Evolutionary conservation across 2,797 vertebrate species (phyloP), one percentile per base, ranked within the genome.

Genomic region (Erethizon dorsatum): DNA sequence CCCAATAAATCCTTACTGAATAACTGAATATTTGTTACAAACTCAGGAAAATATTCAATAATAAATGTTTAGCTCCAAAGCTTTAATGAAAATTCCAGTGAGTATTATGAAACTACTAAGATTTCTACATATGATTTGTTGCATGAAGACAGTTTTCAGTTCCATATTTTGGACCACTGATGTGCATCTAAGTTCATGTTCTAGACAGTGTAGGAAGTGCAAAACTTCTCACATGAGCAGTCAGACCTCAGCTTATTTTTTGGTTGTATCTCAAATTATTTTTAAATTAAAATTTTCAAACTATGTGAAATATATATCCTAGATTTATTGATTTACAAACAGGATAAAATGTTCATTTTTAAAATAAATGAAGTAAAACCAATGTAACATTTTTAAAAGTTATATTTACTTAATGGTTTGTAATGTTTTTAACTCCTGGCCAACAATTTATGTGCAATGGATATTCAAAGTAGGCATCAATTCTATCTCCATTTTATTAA

Each of bases 241-340:
- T 52, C 63, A 95, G 61, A 92, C 0, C 12, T 88, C 6, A 61
- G 18, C 9, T 67, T 82, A 82, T 14, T 95, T 90, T 95, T 94
- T 88, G 10, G 6, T 63, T 26, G 4, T 24, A 57, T 9, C 37
- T 97, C 69, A 57, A 78, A 87, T 91, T 96, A 86, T n/a, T 78
- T 94, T 91, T 91, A 90, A 75, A 83, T 56, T 85, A 95, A 57
- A 52, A 52, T n/a, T 65, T 69, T 22, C 31, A 95, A 94, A 83
- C 28, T 56, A 87, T 88, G 17, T 83, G 50, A 96, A 89, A 82
- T 52, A 83, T 5, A 52, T 33, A 83, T 33, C 31, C 15, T 87
- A 52, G 6, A 65, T 80, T 71, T n/a, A 61, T 6, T 90, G 69
- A 92, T 69, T 94, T 67, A 61, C n/a, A 75, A 61, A 33, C 1